These are phyloP conservation scores for Macrochelys suwanniensis DNA, from an alignment of 2,797 vertebrate genomes.

Conservation along the genomic window DNA sequence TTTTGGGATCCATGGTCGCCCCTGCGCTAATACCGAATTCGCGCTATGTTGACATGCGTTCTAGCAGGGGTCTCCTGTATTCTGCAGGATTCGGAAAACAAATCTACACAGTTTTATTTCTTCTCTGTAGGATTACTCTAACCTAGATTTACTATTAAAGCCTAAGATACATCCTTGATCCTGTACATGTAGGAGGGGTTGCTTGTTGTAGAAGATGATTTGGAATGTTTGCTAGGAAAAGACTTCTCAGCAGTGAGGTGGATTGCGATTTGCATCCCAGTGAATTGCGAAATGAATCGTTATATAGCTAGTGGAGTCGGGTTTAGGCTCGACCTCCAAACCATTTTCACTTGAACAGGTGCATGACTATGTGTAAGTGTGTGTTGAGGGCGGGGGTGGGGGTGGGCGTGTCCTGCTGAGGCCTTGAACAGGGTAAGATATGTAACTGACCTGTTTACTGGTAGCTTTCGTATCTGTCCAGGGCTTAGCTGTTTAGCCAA, in stretches of 20 bases:
- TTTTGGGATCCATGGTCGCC: too few relatives aligned
- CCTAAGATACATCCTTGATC: constrained; percentile 10
- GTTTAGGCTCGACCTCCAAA: background rate
- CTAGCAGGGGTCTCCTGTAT: background rate
- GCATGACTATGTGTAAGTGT: background rate
- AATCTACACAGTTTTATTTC: background rate
- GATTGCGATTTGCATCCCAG: background rate
- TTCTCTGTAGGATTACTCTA: background rate
- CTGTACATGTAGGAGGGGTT: background rate
- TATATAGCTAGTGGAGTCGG: background rate
- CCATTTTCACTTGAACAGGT: background rate
- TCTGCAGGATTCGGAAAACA: background rate
- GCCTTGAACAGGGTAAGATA: background rate
- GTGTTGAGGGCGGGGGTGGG: background rate
- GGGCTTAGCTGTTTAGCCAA: constrained; percentile 10
- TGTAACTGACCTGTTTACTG: constrained; percentile 11
- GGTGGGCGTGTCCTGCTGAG: background rate
- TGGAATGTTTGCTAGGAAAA: background rate
- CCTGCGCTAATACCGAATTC: too few relatives aligned
- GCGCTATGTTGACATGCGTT: too few relatives aligned
- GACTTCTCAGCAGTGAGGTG: background rate
- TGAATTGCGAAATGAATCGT: background rate
- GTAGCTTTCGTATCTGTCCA: background rate
- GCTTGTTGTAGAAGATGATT: background rate
- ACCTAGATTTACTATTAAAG: background rate